Evolutionary conservation across 2,113 vertebrate genomes (phyloP).

Genomic region (Otis tarda): DNA sequence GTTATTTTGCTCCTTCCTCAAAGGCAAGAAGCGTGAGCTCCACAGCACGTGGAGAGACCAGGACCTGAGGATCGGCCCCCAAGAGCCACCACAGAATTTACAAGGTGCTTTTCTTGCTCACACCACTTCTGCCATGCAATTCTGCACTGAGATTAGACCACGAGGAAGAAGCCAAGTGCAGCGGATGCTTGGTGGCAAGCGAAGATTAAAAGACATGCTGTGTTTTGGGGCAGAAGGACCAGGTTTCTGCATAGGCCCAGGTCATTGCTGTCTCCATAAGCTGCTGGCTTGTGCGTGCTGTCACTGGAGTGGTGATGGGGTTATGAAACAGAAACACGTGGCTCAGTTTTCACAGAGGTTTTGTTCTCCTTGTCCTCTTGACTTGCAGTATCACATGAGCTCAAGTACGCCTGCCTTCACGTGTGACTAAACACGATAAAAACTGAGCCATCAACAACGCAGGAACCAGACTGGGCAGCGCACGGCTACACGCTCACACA

Average conservation of each 20-base stretch:
- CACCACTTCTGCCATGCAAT: not conserved
- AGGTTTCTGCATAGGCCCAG: not conserved
- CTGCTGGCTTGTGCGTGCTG: fast-evolving
- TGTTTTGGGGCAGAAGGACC: not conserved
- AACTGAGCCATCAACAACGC: not conserved
- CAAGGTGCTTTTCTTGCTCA: not conserved
- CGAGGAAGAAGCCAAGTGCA: not conserved
- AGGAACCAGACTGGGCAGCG: not conserved
- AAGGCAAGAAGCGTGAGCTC: not conserved
- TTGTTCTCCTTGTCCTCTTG: not conserved
- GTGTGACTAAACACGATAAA: not conserved
- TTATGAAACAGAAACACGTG: not conserved
- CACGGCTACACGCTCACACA: fast-evolving
- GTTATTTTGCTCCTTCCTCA: not conserved
- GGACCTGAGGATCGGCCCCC: not conserved
- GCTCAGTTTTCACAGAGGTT: not conserved
- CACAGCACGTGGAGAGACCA: not conserved
- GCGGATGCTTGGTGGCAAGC: fast-evolving
- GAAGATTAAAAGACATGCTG: not conserved
- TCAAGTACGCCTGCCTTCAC: not conserved
- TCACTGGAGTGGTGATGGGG: not conserved
- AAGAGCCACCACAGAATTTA: not conserved
- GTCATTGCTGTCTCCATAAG: not conserved
- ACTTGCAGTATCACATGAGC: not conserved
- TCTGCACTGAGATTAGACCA: not conserved